These are phyloP conservation scores for Ceriagrion tenellum DNA, from an alignment of 2,888 invertebrate genomes.

Conservation along the genomic window DNA sequence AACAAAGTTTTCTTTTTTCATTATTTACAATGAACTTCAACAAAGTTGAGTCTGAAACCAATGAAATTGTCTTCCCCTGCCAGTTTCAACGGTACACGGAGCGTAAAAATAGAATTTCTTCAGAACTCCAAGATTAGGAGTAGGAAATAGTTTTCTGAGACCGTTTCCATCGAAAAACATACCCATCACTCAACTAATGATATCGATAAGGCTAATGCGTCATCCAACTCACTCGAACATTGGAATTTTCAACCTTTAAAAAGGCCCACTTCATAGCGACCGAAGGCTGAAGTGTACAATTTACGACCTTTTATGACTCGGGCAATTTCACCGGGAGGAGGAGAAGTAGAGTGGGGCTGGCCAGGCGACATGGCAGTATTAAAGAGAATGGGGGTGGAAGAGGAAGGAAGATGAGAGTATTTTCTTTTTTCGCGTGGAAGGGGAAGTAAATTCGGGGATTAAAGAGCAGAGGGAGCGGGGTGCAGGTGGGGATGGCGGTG, in stretches of 20 bases:
- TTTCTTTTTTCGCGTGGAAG: not conserved
- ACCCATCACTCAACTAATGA: not conserved
- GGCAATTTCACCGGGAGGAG: not conserved
- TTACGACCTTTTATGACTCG: not conserved
- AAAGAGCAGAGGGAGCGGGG: not conserved
- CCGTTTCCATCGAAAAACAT: too few relatives aligned
- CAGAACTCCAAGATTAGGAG: too few relatives aligned
- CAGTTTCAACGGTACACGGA: too few relatives aligned
- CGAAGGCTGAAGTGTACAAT: not conserved
- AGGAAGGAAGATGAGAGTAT: not conserved
- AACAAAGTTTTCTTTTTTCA: too few relatives aligned
- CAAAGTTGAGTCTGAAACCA: too few relatives aligned
- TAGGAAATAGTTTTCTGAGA: too few relatives aligned
- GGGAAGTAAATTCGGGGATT: constrained; percentile 16
- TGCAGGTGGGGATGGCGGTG: not conserved
- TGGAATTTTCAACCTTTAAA: not conserved
- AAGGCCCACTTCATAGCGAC: not conserved
- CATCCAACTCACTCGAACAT: not conserved
- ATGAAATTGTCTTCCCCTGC: too few relatives aligned
- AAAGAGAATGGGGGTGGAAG: not conserved
- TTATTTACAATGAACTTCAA: too few relatives aligned
- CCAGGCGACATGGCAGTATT: not conserved
- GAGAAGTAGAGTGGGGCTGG: not conserved
- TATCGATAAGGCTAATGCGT: not conserved
- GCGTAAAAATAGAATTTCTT: too few relatives aligned